phyloP scores from a whole-genome alignment of 2,797 vertebrate species.

The Philypnodon macrostomus region DNA sequence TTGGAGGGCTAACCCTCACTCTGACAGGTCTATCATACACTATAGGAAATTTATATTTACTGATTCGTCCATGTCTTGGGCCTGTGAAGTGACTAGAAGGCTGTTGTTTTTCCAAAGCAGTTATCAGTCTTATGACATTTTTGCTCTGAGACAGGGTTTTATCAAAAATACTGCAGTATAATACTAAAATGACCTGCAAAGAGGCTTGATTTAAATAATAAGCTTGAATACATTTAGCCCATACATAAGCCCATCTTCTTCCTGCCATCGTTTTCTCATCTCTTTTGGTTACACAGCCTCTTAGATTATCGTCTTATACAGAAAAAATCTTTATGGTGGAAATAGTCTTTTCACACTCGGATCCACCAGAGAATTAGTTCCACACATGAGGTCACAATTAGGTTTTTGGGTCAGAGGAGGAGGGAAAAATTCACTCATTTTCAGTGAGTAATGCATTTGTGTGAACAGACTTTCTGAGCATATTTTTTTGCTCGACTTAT shows the following conservation, averaged over 20 bases:
- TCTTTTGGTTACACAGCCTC: neutral
- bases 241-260: neutral
- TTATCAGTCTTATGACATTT: too few relatives aligned
- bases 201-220: too few relatives aligned
- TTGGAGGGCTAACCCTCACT: too few relatives aligned
- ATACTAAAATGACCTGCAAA: too few relatives aligned
- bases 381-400: conserved; percentile 6
- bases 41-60: too few relatives aligned
- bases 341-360: neutral
- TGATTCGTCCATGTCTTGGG: too few relatives aligned
- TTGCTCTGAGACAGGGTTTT: too few relatives aligned
- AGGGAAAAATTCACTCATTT: neutral
- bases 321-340: neutral
- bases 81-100: too few relatives aligned
- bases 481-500: neutral
- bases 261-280: neutral
- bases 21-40: too few relatives aligned
- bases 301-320: neutral
- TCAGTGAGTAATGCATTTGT: neutral
- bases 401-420: conserved; percentile 7
- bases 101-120: too few relatives aligned
- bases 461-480: neutral
- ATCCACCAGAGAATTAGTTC: conserved; percentile 4
- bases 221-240: too few relatives aligned
- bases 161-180: too few relatives aligned